A percentile compares a stretch with the other conserved stretches of the same genome.
Conservation (phyloP, 2,797 vertebrate genomes). For the Myripristis murdjan region DNA sequence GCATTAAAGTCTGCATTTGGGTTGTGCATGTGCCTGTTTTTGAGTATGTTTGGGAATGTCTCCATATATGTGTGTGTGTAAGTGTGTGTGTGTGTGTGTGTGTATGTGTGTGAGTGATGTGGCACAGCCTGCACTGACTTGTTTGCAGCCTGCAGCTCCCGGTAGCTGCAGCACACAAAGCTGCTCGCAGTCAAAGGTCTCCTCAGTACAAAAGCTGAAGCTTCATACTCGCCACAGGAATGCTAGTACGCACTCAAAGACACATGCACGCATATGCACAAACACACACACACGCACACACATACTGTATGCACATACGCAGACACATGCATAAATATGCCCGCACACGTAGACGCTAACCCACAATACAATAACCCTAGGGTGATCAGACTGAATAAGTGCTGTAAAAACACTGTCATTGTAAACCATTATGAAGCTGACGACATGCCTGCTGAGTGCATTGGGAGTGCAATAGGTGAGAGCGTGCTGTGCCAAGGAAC, state of each 20-base stretch:
- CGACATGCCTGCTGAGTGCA: conserved; percentile 63
- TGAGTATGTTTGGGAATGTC: conserved; percentile 18
- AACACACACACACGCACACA: conserved; percentile 8
- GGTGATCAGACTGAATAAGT: conserved; percentile 63
- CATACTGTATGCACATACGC: conserved; percentile 33
- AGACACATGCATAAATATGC: conserved; percentile 29
- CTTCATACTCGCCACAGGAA: conserved; percentile 74
- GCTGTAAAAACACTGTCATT: conserved; percentile 70
- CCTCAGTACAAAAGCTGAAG: conserved; percentile 70
- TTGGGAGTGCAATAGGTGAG: conserved; percentile 70
- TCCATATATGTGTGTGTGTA: conserved; percentile 35
- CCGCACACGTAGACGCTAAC: conserved; percentile 10
- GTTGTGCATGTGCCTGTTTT: conserved; percentile 11
- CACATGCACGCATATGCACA: conserved; percentile 14
- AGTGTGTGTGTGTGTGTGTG: conserved; percentile 34
- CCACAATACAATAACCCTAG: conserved; percentile 36
- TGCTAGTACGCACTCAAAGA: conserved; percentile 57
- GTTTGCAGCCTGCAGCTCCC: conserved; percentile 73
- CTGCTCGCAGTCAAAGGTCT: conserved; percentile 76
- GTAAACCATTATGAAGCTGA: conserved; percentile 75
- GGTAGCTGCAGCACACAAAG: conserved; percentile 71
- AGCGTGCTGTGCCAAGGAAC: conserved; percentile 70
- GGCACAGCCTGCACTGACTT: conserved; percentile 80
- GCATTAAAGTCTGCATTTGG: neutral
- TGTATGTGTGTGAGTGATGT: conserved; percentile 51